Base-by-base conservation (phyloP, 2,888 invertebrate species). In the Horisme vitalbata region DNA sequence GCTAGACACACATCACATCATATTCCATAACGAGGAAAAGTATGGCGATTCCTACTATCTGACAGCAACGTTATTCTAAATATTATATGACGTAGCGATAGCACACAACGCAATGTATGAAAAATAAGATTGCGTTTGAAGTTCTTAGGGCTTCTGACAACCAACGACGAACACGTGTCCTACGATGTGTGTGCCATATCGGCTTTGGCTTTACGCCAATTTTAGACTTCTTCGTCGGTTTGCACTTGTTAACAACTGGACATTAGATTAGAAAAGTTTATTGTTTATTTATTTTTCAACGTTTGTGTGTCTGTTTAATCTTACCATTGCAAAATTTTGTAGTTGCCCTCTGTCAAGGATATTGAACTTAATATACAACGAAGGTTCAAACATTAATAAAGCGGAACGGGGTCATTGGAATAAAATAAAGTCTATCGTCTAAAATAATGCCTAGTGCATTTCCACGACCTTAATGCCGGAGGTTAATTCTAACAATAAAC, bases 151-250 rank as follows among this genome's bases (percentile, higher is more conserved):
- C 60, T 46, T 48, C 18, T 59, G 46, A 57, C 52, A 58, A 51
- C 49, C 52, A n/a, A n/a, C n/a, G n/a, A n/a, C n/a, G n/a, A n/a
- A n/a, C n/a, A n/a, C 54, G 55, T 62, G 55, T 59, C 59, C 51
- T 56, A 43, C 52, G 70, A 75, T 66, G 70, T 73, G 13, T 75
- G 68, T 71, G 66, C 68, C 67, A 71, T 60, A 66, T 68, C 62
- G 62, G 57, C 57, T 54, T 68, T 81, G 81, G 80, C 75, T 41
- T 39, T 13, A 14, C 45, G 78, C 83, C 83, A 81, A 57, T 46
- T 52, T 49, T 51, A 50, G 50, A 60, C 63, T 59, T 52, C 58
- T 61, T 62, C 61, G 62, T 59, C 57, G 51, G 65, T 63, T 60
- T 63, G 61, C 62, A 55, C 58, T 55, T 54, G 47, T 57, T 52